Conservation (phyloP, 1,140 invertebrate species). For the Elysia chlorotica region DNA sequence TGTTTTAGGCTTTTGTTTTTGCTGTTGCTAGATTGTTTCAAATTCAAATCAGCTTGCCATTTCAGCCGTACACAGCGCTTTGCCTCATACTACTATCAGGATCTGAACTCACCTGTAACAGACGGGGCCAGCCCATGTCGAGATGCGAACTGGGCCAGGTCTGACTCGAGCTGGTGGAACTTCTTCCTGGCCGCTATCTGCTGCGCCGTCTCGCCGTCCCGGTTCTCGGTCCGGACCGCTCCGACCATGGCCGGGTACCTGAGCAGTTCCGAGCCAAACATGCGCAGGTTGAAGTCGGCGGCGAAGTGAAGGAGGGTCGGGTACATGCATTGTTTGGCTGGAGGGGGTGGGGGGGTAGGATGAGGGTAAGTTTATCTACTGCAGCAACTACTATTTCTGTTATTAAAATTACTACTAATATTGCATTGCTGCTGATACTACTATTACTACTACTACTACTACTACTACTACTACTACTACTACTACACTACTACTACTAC, state of each 20-base stretch:
- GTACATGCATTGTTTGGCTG: background rate
- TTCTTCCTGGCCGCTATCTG: conserved; percentile 16
- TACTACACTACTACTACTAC: background rate
- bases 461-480: background rate
- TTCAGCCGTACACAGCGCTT: too few species aligned
- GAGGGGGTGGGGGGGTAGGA: background rate
- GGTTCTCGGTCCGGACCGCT: conserved; percentile 17
- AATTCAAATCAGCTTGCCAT: too few species aligned
- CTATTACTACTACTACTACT: background rate
- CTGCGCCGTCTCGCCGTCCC: background rate
- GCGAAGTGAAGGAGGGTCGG: conserved; percentile 22
- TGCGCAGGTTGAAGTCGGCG: conserved; percentile 18
- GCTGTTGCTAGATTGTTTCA: too few species aligned
- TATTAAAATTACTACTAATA: background rate
- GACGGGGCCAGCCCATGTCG: too few species aligned
- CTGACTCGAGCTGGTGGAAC: background rate
- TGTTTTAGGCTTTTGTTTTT: too few species aligned
- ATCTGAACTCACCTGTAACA: too few species aligned
- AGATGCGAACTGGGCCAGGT: conserved; percentile 12
- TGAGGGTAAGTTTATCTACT: too few species aligned
- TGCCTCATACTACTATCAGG: too few species aligned
- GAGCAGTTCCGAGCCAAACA: conserved; percentile 8
- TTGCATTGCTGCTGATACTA: background rate
- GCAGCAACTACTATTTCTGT: background rate
- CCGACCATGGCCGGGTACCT: conserved; percentile 17